Evolutionary conservation across 2,797 vertebrate species (phyloP), one percentile per base, ranked within the genome.

Genomic region (Karalla daura): DNA sequence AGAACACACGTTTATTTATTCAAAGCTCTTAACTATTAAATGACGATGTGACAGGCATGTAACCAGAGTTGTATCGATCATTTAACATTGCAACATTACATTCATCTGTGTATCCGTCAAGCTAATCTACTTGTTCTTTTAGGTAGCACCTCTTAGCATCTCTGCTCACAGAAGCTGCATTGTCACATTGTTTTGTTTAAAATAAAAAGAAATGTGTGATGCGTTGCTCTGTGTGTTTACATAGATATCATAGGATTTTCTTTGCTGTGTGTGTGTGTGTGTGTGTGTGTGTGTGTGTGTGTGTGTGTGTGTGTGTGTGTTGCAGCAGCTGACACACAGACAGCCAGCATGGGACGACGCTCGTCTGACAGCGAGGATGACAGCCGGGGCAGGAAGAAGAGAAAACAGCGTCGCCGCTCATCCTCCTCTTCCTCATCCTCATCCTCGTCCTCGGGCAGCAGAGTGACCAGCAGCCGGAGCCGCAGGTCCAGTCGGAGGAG

Each of bases 281-380:
- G n/a, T n/a, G n/a, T n/a, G n/a, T n/a, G n/a, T n/a, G n/a, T n/a
- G n/a, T n/a, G n/a, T n/a, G n/a, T n/a, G n/a, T n/a, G n/a, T n/a
- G n/a, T n/a, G n/a, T n/a, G n/a, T n/a, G n/a, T n/a, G n/a, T n/a
- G 7, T 65, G 50, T 80, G 37, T 76, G 43, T 74, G 40, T 76
- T 58, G 1, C 45, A 27, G n/a, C 51, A 72, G 46, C 70, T 76
- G 83, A 77, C 40, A 36, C 39, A 1, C 65, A 86, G 71, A 63
- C 67, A 80, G 71, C 63, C 67, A 80, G 52, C 43, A 98, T 98
- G 97, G 96, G 96, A 37, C 95, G 94, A 4, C 95, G 85, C 70
- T 98, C 96, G 3, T 97, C 97, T 5, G 97, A 97, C 84, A 97
- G 96, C 0, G 97, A 98, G 61, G 95, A 96, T 53, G 96, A 96